phyloP scores from a whole-genome alignment of 2,888 invertebrate species.

The Pseudeuparius sepicola region DNA sequence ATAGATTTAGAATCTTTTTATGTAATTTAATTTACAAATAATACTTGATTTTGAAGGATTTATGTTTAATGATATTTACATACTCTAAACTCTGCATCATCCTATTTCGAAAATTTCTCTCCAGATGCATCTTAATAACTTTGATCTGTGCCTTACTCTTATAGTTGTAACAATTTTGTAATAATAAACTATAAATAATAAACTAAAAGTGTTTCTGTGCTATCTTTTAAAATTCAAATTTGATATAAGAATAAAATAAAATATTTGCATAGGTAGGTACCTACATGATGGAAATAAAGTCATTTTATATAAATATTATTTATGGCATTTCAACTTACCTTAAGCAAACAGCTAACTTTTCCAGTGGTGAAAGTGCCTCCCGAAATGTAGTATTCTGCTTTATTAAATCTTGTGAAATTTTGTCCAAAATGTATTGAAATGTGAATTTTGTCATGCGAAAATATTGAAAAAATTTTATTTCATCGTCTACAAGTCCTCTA shows the following conservation, averaged over 20 bases:
- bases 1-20: slow-evolving; percentile 61
- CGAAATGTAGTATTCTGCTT: slow-evolving; percentile 3
- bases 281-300: too few species aligned
- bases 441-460: slow-evolving; percentile 3
- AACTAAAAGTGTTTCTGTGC: background rate
- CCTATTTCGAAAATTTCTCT: slow-evolving; percentile 2
- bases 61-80: slow-evolving; percentile 28
- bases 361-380: slow-evolving; percentile 1
- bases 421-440: slow-evolving; percentile 3
- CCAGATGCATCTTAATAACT: slow-evolving; percentile 2
- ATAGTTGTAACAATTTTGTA: slow-evolving; percentile 1
- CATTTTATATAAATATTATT: slow-evolving; percentile 2
- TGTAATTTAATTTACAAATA: slow-evolving; percentile 48
- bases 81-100: slow-evolving; percentile 1
- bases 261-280: too few species aligned
- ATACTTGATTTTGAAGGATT: slow-evolving; percentile 44
- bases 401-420: slow-evolving; percentile 3
- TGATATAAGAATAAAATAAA: too few species aligned
- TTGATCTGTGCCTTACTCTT: slow-evolving; percentile 2
- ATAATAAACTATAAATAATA: slow-evolving; percentile 1
- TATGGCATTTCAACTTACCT: slow-evolving; percentile 1
- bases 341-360: slow-evolving; percentile 3
- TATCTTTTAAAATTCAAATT: too few species aligned
- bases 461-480: too few species aligned
- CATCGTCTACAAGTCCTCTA: too few species aligned